phyloP scores from a whole-genome alignment of 2,797 vertebrate genomes.

The Aulostomus chinensis region DNA sequence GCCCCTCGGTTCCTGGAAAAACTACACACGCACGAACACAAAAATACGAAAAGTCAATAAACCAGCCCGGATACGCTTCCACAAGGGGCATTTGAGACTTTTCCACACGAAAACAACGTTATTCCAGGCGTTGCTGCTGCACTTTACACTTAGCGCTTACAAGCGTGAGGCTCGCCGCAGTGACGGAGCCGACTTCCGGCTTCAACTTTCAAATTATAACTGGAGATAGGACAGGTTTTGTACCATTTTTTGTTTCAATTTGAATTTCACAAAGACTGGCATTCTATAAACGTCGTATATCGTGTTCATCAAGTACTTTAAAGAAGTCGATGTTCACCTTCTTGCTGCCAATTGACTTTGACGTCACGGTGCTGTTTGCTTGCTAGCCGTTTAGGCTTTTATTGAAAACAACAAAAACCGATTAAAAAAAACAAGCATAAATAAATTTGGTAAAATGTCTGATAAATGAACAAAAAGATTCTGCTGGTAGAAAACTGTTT shows the following conservation, averaged over 20 bases:
- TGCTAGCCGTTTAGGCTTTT: too few relatives aligned
- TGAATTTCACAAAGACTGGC: neutral
- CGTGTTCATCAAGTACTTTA: too few relatives aligned
- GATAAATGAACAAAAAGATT: too few relatives aligned
- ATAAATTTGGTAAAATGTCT: too few relatives aligned
- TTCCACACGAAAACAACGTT: neutral
- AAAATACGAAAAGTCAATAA: neutral
- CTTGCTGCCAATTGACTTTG: too few relatives aligned
- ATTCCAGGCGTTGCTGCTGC: slow-evolving; percentile 16
- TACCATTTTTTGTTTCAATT: fast-evolving
- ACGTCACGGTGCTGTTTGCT: too few relatives aligned
- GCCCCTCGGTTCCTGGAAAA: slow-evolving; percentile 88
- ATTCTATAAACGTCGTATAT: too few relatives aligned
- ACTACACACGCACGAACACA: slow-evolving; percentile 70
- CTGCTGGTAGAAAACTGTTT: neutral
- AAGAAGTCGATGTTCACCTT: too few relatives aligned
- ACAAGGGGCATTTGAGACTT: fast-evolving
- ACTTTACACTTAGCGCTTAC: slow-evolving; percentile 34
- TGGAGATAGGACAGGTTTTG: fast-evolving
- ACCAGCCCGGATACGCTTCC: too few relatives aligned
- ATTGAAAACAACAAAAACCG: too few relatives aligned
- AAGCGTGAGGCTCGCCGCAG: slow-evolving; percentile 14
- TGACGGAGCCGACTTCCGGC: slow-evolving; percentile 13
- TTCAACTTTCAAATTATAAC: slow-evolving; percentile 36
- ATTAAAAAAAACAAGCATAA: too few relatives aligned